Conservation (phyloP, 2,113 vertebrate species). For the Podilymbus podiceps region DNA sequence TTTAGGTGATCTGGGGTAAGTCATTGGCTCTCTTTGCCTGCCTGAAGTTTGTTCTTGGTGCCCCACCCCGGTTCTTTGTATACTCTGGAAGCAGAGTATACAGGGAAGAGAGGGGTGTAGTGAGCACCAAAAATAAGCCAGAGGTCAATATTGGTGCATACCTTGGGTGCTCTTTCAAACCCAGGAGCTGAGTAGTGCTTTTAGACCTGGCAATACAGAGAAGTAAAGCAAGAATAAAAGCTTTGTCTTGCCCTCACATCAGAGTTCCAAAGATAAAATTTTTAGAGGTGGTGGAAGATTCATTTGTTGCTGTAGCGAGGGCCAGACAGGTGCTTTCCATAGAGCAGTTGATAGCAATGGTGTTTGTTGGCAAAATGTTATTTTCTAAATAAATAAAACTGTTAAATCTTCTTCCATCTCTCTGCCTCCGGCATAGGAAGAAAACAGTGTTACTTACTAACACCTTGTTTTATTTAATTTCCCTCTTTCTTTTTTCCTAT, state of each 20-base stretch:
- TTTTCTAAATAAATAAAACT: background rate
- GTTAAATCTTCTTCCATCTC: background rate
- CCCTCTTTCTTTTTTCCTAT: background rate
- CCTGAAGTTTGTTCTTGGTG: background rate
- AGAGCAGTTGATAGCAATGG: background rate
- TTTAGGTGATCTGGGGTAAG: background rate
- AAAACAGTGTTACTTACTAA: background rate
- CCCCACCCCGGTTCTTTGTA: background rate
- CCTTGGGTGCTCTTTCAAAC: background rate
- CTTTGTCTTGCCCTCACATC: background rate
- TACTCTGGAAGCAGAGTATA: background rate
- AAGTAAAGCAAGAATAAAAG: background rate
- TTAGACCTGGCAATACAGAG: background rate
- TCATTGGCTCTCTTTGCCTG: background rate
- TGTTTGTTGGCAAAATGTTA: background rate
- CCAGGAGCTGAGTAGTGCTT: background rate
- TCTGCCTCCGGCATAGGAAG: background rate
- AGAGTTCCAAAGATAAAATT: background rate
- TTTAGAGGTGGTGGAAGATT: background rate
- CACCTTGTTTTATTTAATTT: background rate
- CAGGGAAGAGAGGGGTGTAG: background rate
- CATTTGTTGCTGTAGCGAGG: background rate
- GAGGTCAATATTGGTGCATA: background rate
- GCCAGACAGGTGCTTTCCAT: background rate
- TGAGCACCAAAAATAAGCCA: background rate